Percentiles rank a stretch among this genome's conserved stretches.
phyloP scores from a whole-genome alignment of 2,797 vertebrate genomes.

The Onychomys torridus region DNA sequence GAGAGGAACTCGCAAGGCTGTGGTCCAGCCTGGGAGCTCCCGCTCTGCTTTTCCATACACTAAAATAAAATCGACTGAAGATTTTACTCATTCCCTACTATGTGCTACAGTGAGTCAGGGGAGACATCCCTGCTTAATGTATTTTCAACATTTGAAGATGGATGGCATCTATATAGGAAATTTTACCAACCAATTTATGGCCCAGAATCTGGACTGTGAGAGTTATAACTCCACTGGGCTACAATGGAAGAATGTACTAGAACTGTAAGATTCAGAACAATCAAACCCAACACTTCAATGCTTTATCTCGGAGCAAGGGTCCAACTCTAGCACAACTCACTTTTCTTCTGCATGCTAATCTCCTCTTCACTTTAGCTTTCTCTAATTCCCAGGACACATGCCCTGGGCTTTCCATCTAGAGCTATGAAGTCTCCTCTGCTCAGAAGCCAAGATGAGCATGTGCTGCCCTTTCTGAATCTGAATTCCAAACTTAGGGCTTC shows the following conservation, averaged over 20 bases:
- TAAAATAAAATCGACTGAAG: not conserved
- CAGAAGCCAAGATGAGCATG: not conserved
- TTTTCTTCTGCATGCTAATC: not conserved
- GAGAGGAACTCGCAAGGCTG: conserved; percentile 65
- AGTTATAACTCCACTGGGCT: not conserved
- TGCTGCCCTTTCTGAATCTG: not conserved
- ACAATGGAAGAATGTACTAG: not conserved
- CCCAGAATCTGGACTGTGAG: not conserved
- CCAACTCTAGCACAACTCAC: not conserved
- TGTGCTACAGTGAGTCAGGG: not conserved
- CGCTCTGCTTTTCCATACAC: conserved; percentile 7
- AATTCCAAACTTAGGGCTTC: not conserved
- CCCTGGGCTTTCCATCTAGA: not conserved
- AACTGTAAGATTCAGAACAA: not conserved
- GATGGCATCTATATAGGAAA: not conserved
- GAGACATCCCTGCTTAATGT: not conserved
- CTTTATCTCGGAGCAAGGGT: not conserved
- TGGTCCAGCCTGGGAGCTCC: conserved; percentile 29
- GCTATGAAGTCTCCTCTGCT: not conserved
- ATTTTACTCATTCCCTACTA: not conserved
- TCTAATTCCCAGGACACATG: not conserved
- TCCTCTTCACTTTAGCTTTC: not conserved
- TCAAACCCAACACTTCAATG: not conserved
- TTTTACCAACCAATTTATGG: not conserved
- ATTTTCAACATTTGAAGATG: not conserved